Percentiles rank a stretch among this genome's conserved stretches.
These are phyloP conservation scores for Elysia crispata DNA, from an alignment of 2,888 invertebrate genomes.

Conservation along the genomic window DNA sequence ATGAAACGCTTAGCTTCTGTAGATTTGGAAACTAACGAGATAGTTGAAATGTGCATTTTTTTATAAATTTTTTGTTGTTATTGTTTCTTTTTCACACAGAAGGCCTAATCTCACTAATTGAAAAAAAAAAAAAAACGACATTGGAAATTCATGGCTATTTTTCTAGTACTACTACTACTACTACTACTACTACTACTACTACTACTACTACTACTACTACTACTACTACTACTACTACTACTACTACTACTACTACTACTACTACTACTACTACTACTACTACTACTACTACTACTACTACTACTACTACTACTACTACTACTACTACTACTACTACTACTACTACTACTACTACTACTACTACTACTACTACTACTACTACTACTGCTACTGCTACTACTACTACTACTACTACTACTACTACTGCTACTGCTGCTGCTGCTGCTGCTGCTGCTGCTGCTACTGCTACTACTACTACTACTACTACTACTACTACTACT, in stretches of 20 bases:
- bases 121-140: too few relatives aligned
- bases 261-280: conserved; percentile 28
- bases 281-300: conserved; percentile 28
- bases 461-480: conserved; percentile 20
- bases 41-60: too few relatives aligned
- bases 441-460: too few relatives aligned
- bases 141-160: too few relatives aligned
- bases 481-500: conserved; percentile 28
- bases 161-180: conserved; percentile 24
- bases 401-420: conserved; percentile 7
- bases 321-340: conserved; percentile 22
- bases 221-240: conserved; percentile 23
- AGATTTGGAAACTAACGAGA: too few relatives aligned
- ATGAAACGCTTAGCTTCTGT: too few relatives aligned
- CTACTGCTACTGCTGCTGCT: too few relatives aligned
- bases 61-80: too few relatives aligned
- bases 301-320: conserved; percentile 25
- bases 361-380: neutral
- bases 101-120: too few relatives aligned
- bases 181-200: conserved; percentile 25
- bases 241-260: conserved; percentile 28
- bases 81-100: too few relatives aligned
- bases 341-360: conserved; percentile 7
- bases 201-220: conserved; percentile 28
- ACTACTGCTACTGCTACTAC: neutral